Percentiles rank a stretch among this genome's conserved stretches.
Conservation (phyloP, 2,797 vertebrate species). For the Acrocephalus scirpaceus region DNA sequence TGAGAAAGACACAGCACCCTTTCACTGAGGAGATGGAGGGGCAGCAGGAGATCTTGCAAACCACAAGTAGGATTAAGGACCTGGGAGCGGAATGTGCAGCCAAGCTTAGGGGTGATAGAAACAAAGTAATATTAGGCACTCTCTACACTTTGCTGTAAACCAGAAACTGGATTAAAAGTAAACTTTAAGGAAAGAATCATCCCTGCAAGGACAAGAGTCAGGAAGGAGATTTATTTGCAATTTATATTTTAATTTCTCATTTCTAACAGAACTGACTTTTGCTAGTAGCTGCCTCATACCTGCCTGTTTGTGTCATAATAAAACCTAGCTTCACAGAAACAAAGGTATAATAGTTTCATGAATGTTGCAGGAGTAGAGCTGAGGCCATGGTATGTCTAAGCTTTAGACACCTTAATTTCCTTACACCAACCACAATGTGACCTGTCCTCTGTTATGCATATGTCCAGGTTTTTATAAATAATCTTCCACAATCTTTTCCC, state of each 20-base stretch:
- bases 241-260: background rate
- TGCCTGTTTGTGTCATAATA: background rate
- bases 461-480: background rate
- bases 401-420: background rate
- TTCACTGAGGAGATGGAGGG: background rate
- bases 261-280: background rate
- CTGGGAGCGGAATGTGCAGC: rapidly evolving
- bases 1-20: rapidly evolving
- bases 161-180: background rate
- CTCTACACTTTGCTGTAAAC: background rate
- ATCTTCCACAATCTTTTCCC: background rate
- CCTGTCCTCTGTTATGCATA: background rate
- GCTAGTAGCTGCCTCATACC: background rate
- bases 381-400: background rate
- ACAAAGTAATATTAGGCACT: background rate
- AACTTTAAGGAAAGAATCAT: background rate
- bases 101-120: background rate
- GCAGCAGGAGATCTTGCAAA: background rate
- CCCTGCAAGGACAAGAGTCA: rapidly evolving
- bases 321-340: background rate
- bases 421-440: background rate
- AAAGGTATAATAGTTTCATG: background rate
- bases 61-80: background rate
- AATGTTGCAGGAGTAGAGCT: background rate
- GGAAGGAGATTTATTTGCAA: background rate